These are phyloP conservation scores for Nylanderia fulva DNA, from an alignment of 1,140 invertebrate genomes.

Conservation along the genomic window DNA sequence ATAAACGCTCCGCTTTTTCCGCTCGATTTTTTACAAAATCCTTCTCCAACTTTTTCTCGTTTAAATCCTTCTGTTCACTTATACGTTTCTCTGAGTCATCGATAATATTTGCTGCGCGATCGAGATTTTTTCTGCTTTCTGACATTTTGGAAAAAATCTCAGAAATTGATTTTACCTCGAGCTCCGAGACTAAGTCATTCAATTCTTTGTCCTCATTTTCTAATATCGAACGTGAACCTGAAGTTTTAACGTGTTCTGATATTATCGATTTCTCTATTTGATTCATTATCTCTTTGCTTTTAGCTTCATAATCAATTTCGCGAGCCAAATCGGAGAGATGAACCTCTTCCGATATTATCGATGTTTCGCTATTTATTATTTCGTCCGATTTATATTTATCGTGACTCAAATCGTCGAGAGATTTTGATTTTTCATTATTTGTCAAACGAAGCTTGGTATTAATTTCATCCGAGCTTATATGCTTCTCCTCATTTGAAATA, in stretches of 20 bases:
- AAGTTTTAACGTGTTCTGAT: conserved; percentile 76
- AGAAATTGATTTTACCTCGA: conserved; percentile 77
- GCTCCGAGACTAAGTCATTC: conserved; percentile 74
- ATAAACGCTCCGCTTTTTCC: not conserved
- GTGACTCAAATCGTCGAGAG: conserved; percentile 6
- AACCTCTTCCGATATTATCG: conserved; percentile 64
- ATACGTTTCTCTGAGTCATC: not conserved
- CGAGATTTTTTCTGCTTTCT: conserved; percentile 48
- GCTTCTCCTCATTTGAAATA: not conserved
- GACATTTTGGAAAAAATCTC: conserved; percentile 76
- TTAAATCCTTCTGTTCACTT: conserved; percentile 7
- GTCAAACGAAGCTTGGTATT: conserved; percentile 10
- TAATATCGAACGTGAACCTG: conserved; percentile 52
- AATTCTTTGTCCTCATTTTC: conserved; percentile 77
- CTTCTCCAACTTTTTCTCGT: conserved; percentile 23
- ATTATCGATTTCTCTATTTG: conserved; percentile 82
- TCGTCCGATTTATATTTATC: conserved; percentile 36
- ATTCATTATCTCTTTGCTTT: conserved; percentile 81
- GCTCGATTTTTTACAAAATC: not conserved
- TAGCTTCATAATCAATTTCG: conserved; percentile 80
- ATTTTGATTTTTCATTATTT: conserved; percentile 38
- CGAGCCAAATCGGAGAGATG: conserved; percentile 61
- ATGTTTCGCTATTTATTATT: conserved; percentile 67
- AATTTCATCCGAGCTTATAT: not conserved
- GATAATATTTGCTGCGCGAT: not conserved